Percentiles rank a stretch among this genome's conserved stretches.
phyloP scores from a whole-genome alignment of 2,797 vertebrate genomes.

The Paedocypris micromegethes region DNA sequence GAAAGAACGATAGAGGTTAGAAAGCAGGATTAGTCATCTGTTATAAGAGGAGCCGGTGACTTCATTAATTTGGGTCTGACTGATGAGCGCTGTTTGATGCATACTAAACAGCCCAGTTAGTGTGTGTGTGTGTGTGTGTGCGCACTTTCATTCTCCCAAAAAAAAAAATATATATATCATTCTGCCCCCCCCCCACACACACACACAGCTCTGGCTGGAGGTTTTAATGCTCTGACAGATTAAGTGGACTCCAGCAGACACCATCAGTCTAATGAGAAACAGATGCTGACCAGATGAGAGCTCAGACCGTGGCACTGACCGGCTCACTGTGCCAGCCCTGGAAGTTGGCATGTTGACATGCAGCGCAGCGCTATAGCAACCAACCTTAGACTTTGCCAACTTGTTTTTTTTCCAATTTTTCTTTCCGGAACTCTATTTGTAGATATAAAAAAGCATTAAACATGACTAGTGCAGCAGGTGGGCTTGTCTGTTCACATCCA shows the following conservation, averaged over 20 bases:
- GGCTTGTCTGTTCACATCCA: not conserved
- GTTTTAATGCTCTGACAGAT: slow-evolving; percentile 37
- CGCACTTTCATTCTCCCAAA: not conserved
- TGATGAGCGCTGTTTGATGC: slow-evolving; percentile 58
- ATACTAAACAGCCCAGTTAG: slow-evolving; percentile 31
- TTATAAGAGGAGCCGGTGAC: slow-evolving; percentile 63
- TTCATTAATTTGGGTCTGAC: slow-evolving; percentile 66
- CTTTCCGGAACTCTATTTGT: slow-evolving; percentile 15
- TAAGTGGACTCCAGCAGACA: slow-evolving; percentile 39
- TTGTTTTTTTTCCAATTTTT: not conserved
- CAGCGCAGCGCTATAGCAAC: slow-evolving; percentile 9
- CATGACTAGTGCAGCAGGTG: not conserved
- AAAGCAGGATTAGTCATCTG: slow-evolving; percentile 56
- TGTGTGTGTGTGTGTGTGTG: slow-evolving; percentile 6
- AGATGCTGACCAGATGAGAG: slow-evolving; percentile 45
- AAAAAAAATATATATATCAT: not conserved
- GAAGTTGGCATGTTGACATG: slow-evolving; percentile 30
- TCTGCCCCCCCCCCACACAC: not conserved
- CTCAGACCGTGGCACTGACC: slow-evolving; percentile 29
- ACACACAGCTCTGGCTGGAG: slow-evolving; percentile 1
- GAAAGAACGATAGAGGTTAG: slow-evolving; percentile 20
- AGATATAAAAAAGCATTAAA: slow-evolving; percentile 1
- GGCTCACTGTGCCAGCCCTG: slow-evolving; percentile 19
- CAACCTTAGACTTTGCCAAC: slow-evolving; percentile 10
- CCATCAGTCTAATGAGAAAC: slow-evolving; percentile 44